Conservation (phyloP, 2,797 vertebrate genomes). For the Scolopax rusticola region DNA sequence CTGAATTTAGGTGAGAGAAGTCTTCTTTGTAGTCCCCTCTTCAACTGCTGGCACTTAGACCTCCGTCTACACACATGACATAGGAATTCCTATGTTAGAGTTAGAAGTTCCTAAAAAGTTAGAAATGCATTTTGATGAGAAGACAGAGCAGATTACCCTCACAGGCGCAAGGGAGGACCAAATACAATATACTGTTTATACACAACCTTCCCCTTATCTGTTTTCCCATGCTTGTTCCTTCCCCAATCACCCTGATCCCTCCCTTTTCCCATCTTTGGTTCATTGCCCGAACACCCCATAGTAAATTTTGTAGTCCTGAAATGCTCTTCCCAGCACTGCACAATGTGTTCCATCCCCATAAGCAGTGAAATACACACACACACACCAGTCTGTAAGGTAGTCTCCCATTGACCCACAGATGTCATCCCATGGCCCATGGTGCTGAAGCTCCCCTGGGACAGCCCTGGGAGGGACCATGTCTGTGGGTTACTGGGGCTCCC, state of each 20-base stretch:
- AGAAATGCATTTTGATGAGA: background rate
- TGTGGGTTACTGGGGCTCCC: background rate
- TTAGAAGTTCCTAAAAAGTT: background rate
- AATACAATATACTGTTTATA: too few species aligned
- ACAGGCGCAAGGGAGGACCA: background rate
- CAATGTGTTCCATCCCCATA: accelerated
- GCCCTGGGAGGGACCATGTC: accelerated
- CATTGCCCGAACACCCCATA: background rate
- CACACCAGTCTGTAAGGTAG: background rate
- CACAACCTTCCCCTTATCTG: background rate
- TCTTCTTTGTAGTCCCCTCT: background rate
- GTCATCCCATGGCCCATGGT: background rate
- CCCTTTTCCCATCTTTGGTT: background rate
- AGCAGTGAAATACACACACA: background rate
- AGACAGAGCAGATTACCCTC: background rate
- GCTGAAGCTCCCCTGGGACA: background rate
- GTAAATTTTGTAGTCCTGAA: background rate
- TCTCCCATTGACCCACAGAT: background rate
- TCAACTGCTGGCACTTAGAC: background rate
- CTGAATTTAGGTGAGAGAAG: background rate
- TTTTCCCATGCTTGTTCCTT: background rate
- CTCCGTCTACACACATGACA: background rate
- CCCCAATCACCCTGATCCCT: background rate
- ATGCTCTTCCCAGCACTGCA: background rate
- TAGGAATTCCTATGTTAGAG: background rate